phyloP scores from a whole-genome alignment of 1,140 invertebrate species.

The Dolichoris vasculosae region DNA sequence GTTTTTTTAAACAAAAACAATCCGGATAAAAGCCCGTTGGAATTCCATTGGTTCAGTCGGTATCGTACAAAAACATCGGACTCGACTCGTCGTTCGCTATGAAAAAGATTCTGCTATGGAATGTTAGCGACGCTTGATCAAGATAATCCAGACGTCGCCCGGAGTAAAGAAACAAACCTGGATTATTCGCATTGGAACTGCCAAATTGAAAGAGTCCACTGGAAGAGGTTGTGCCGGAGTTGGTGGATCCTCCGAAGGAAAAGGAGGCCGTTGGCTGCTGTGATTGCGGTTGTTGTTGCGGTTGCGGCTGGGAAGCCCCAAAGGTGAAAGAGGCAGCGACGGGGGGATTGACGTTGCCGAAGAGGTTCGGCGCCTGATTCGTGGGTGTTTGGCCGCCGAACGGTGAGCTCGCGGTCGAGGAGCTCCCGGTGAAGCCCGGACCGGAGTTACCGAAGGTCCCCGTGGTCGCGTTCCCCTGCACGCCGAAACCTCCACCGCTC shows the following conservation, averaged over 20 bases:
- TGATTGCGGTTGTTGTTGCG: constrained; percentile 39
- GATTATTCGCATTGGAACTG: constrained; percentile 56
- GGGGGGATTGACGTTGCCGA: not conserved
- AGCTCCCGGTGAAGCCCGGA: constrained; percentile 20
- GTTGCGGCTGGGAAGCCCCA: constrained; percentile 41
- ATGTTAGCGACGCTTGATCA: too few species aligned
- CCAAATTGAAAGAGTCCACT: constrained; percentile 67
- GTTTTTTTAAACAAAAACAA: too few species aligned
- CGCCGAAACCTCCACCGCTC: not conserved
- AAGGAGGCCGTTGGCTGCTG: constrained; percentile 48
- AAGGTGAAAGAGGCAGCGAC: constrained; percentile 54
- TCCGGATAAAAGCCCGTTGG: too few species aligned
- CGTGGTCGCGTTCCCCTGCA: not conserved
- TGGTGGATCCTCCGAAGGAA: constrained; percentile 55
- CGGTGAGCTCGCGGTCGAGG: constrained; percentile 37
- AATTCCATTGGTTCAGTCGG: too few species aligned
- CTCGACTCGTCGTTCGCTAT: too few species aligned
- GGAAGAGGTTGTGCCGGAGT: constrained; percentile 39
- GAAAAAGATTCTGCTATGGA: too few species aligned
- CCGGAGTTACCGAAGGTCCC: not conserved
- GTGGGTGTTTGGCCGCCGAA: not conserved
- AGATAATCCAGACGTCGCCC: too few species aligned
- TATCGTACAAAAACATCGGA: too few species aligned
- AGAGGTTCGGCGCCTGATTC: not conserved
- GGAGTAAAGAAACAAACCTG: constrained; percentile 59